Conservation (phyloP, 2,113 vertebrate genomes). For the Sarotherodon lohbergeri region DNA sequence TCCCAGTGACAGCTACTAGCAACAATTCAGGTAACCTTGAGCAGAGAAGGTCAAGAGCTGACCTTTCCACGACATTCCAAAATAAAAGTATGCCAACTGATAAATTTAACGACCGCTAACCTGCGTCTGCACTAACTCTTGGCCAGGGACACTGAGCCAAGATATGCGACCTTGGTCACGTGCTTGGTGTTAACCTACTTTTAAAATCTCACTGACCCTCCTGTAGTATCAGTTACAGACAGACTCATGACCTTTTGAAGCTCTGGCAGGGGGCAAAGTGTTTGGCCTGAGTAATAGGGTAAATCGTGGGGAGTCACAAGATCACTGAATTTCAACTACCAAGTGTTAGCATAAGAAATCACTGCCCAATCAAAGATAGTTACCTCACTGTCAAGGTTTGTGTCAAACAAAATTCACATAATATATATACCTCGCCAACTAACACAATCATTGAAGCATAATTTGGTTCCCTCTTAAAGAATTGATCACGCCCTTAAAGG, state of each 20-base stretch:
- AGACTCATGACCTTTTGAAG: background rate
- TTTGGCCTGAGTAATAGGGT: background rate
- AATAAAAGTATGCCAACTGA: slow-evolving; percentile 35
- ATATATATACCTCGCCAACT: background rate
- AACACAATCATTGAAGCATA: background rate
- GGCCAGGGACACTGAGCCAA: background rate
- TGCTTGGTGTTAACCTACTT: background rate
- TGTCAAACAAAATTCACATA: background rate
- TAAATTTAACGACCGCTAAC: slow-evolving; percentile 1
- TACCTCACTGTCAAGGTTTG: background rate
- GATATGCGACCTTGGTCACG: slow-evolving; percentile 35
- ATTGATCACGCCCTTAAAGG: background rate
- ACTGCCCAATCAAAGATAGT: background rate
- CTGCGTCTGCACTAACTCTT: background rate
- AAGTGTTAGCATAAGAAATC: background rate
- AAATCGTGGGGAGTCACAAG: background rate
- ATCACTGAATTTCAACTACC: background rate
- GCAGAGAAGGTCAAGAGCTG: background rate
- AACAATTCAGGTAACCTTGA: slow-evolving; percentile 18
- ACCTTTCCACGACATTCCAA: slow-evolving; percentile 24
- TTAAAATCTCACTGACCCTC: background rate
- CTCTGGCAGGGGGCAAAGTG: background rate
- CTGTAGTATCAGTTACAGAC: slow-evolving; percentile 9
- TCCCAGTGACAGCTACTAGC: background rate
- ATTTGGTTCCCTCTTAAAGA: background rate